These are phyloP conservation scores for Plutella xylostella DNA, from an alignment of 2,888 invertebrate genomes.

Conservation along the genomic window DNA sequence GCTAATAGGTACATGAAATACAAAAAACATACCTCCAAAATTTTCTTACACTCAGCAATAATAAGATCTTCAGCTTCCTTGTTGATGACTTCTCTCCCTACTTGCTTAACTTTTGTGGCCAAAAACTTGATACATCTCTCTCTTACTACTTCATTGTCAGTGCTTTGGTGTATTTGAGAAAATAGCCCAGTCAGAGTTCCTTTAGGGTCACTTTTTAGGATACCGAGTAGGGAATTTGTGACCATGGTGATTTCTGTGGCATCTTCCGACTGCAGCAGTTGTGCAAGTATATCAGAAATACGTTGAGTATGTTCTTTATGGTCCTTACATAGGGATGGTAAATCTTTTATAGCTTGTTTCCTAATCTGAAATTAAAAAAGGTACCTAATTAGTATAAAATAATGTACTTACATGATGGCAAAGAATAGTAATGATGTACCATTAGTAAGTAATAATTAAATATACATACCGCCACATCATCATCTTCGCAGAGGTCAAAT, in stretches of 20 bases:
- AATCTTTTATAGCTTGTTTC: conserved; percentile 93
- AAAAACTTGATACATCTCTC: conserved; percentile 91
- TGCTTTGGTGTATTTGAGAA: conserved; percentile 65
- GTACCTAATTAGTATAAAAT: neutral
- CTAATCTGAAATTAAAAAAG: conserved; percentile 75
- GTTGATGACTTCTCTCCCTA: conserved; percentile 82
- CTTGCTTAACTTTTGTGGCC: conserved; percentile 81
- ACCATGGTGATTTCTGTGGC: conserved; percentile 86
- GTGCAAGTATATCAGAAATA: conserved; percentile 92
- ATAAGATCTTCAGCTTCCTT: conserved; percentile 89
- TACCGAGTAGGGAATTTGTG: conserved; percentile 82
- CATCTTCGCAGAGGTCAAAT: conserved; percentile 95
- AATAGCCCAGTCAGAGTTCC: conserved; percentile 69
- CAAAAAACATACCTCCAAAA: conserved; percentile 72
- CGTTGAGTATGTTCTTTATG: conserved; percentile 84
- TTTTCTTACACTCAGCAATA: conserved; percentile 87
- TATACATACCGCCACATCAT: conserved; percentile 84
- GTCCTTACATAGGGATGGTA: conserved; percentile 89
- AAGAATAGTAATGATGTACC: neutral
- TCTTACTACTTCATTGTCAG: conserved; percentile 76
- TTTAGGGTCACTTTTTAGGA: conserved; percentile 80
- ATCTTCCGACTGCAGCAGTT: conserved; percentile 90
- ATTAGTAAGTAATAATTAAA: neutral
- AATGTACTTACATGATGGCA: too few species aligned
- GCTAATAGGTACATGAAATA: neutral